Evolutionary conservation across 2,113 vertebrate species (phyloP), one percentile per base, ranked within the genome.

Genomic region (Hemicordylus capensis): DNA sequence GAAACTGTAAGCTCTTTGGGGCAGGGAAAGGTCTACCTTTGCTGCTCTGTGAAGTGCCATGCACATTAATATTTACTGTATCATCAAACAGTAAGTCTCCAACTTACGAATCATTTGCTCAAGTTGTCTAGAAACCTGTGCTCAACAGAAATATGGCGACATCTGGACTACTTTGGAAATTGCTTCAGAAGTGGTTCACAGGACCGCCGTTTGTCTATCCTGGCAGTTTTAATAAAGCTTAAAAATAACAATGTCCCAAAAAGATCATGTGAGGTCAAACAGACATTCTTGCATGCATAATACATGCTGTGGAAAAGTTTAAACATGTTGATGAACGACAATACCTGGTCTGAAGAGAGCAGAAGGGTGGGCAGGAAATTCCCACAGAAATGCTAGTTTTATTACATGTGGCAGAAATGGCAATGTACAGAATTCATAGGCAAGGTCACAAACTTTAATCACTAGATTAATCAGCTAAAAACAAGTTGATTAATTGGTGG

Each of bases 261-360:
- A 87, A 76, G 84, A 82, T 73, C 58, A 54, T 4, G 14, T 76
- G 75, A 84, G 81, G 88, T 80, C 85, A 86, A 81, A 89, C 89
- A 87, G 75, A 82, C 86, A 86, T 87, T 91, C 46, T 31, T 39
- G n/a, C 63, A 89, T 92, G 69, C 80, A 91, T 88, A 90, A 92
- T 89, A 91, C 84, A 91, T 81, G 63, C 84, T 22, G 58, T 89
- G 88, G 79, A 81, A 87, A 83, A 24, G 72, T 76, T 82, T 69
- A 79, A 63, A 56, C 79, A 70, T 76, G 80, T 85, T 89, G 87
- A 89, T 76, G 83, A 85, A 88, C 91, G 86, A 88, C 78, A 87
- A 91, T 84, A 90, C 73, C 37, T 61, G 81, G 6, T 9, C 34
- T 1, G 28, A 26, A 26, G n/a, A 73, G 28, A 70, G n/a, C 3